Conservation (phyloP, 1,140 invertebrate species). For the Linepithema humile region DNA sequence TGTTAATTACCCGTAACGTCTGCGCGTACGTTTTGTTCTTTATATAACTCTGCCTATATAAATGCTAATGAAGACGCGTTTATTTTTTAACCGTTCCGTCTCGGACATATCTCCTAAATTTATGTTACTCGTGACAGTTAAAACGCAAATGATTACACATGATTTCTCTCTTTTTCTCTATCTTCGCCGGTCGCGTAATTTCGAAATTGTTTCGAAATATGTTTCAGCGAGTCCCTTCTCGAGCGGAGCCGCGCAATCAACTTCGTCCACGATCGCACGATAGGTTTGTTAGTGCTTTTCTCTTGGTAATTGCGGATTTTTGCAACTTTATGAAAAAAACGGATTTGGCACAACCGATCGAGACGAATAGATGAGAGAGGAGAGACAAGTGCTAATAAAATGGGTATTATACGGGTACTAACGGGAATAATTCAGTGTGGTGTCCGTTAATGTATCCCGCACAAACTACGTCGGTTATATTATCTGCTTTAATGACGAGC, state of each 20-base stretch:
- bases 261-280: background rate
- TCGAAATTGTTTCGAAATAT: background rate
- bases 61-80: conserved; percentile 43
- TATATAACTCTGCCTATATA: conserved; percentile 3
- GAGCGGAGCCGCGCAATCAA: conserved; percentile 4
- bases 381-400: conserved; percentile 8
- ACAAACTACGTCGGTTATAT: background rate
- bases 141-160: background rate
- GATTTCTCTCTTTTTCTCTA: background rate
- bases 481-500: background rate
- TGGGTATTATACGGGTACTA: background rate
- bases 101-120: background rate
- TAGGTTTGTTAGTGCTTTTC: conserved; percentile 2
- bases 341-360: background rate
- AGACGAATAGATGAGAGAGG: background rate
- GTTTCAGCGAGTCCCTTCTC: background rate
- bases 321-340: background rate
- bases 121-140: background rate
- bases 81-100: conserved; percentile 24
- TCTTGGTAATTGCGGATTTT: conserved; percentile 4
- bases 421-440: too few relatives aligned
- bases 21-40: conserved; percentile 3
- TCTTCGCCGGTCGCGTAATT: conserved; percentile 7
- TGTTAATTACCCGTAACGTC: conserved; percentile 31
- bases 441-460: background rate